Conservation (phyloP, 2,797 vertebrate genomes). For the Takifugu rubripes region DNA sequence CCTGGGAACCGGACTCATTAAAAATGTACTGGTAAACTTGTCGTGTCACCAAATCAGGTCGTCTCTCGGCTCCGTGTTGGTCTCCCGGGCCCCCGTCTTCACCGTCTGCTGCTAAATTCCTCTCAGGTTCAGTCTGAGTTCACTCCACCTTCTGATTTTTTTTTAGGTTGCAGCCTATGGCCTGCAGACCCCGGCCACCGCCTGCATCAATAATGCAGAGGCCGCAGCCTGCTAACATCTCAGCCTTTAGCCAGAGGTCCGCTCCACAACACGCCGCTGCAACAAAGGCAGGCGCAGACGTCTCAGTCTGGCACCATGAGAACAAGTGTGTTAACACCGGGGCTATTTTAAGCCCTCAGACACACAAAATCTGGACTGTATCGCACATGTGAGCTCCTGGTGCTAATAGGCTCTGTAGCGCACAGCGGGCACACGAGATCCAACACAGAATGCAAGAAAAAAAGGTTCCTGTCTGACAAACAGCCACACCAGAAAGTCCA, state of each 20-base stretch:
- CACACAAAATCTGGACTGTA: neutral
- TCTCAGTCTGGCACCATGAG: slow-evolving; percentile 32
- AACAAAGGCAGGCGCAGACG: slow-evolving; percentile 35
- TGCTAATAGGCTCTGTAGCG: slow-evolving; percentile 11
- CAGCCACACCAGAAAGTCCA: no score
- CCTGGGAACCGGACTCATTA: slow-evolving; percentile 55
- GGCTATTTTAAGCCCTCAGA: slow-evolving; percentile 23
- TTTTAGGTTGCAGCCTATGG: slow-evolving; percentile 53
- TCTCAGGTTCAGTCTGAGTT: slow-evolving; percentile 59
- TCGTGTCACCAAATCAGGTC: slow-evolving; percentile 58
- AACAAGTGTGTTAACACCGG: slow-evolving; percentile 15
- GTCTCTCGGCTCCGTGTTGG: slow-evolving; percentile 24
- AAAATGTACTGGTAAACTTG: slow-evolving; percentile 52
- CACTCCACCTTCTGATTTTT: slow-evolving; percentile 48
- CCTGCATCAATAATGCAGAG: slow-evolving; percentile 67
- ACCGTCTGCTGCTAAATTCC: slow-evolving; percentile 33
- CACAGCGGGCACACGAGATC: slow-evolving; percentile 1
- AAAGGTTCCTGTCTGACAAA: neutral
- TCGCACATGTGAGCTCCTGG: neutral
- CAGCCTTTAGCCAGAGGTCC: slow-evolving; percentile 41
- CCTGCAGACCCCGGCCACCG: slow-evolving; percentile 40
- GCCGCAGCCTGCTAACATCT: slow-evolving; percentile 50
- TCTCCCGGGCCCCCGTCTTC: slow-evolving; percentile 18
- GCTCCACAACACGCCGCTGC: slow-evolving; percentile 27
- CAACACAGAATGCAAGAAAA: neutral